These are phyloP conservation scores for Coecobrya sp. DNA, from an alignment of 2,888 invertebrate genomes.

Conservation along the genomic window DNA sequence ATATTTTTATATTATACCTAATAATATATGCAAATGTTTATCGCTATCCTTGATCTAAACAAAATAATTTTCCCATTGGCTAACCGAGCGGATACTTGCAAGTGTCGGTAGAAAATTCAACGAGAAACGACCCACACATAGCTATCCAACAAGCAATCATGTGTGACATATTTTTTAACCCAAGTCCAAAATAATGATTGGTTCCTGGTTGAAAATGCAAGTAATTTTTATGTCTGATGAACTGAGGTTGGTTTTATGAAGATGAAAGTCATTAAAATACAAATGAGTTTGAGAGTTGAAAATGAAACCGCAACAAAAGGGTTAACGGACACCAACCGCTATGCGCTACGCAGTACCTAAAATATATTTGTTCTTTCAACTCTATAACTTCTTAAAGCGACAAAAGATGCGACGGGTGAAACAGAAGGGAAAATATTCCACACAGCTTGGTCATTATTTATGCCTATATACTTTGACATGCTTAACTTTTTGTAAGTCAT, in stretches of 20 bases:
- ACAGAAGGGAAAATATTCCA: no score
- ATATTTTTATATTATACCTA: background rate
- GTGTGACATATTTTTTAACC: background rate
- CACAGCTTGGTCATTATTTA: no score
- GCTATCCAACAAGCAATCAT: no score
- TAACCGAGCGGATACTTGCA: no score
- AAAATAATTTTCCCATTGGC: no score
- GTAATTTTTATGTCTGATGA: background rate
- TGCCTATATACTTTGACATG: no score
- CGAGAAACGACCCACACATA: no score
- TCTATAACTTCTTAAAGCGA: no score
- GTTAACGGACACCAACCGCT: slow-evolving; percentile 43
- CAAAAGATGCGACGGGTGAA: no score
- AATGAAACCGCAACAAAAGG: slow-evolving; percentile 54
- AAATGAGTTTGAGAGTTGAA: slow-evolving; percentile 33
- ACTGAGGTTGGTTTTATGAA: background rate
- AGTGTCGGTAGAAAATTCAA: no score
- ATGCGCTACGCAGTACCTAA: background rate
- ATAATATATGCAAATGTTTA: background rate
- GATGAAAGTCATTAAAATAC: slow-evolving; percentile 23
- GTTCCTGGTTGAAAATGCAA: background rate
- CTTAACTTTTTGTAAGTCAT: no score
- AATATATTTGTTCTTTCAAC: background rate
- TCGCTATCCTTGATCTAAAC: no score
- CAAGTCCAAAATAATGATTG: background rate